phyloP scores from a whole-genome alignment of 2,888 invertebrate species.

The Diaphora mendica region DNA sequence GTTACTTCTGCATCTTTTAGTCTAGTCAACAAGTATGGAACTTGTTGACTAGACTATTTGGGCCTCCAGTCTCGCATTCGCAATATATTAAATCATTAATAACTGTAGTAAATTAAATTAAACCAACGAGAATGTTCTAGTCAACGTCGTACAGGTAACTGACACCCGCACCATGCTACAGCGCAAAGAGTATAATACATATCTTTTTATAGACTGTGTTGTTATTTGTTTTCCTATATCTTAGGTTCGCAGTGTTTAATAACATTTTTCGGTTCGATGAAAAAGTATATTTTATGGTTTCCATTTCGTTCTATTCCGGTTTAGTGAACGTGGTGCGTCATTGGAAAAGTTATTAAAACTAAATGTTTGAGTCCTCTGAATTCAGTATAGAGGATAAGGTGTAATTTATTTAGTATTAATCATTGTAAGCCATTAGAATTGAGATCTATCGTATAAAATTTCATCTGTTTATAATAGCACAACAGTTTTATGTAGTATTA shows the following conservation, averaged over 20 bases:
- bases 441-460: neutral
- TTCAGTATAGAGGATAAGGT: neutral
- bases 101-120: no score
- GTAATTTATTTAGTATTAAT: neutral
- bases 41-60: no score
- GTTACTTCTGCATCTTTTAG: no score
- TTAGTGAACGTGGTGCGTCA: neutral
- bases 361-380: neutral
- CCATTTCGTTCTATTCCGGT: neutral
- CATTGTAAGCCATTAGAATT: neutral
- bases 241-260: neutral
- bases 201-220: neutral
- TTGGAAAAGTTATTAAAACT: neutral
- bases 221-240: neutral
- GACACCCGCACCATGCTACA: no score
- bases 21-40: no score
- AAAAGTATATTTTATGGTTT: neutral
- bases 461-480: neutral
- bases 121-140: no score
- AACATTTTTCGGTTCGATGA: neutral
- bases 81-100: no score
- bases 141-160: no score
- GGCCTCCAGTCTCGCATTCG: no score
- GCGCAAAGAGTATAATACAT: no score
- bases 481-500: no score